Evolutionary conservation across 2,113 vertebrate species (phyloP).

Genomic region (Steatornis caripensis): DNA sequence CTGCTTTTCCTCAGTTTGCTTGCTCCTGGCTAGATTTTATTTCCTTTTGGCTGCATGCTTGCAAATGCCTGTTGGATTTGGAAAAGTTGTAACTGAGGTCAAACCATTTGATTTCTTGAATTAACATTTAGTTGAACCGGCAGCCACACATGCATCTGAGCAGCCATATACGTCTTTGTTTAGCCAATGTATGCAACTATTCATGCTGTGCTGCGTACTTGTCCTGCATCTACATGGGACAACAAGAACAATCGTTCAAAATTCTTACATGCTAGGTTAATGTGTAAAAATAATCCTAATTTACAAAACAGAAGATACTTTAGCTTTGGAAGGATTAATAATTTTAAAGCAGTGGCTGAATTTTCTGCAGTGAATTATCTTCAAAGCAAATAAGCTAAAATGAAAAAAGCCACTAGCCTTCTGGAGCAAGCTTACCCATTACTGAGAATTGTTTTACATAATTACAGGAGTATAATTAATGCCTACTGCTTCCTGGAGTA

Average conservation of each 20-base stretch:
- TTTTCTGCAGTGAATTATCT: neutral
- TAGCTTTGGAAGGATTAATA: neutral
- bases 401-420: neutral
- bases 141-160: neutral
- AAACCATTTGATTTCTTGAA: neutral
- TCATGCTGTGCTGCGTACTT: neutral
- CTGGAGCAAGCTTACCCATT: neutral
- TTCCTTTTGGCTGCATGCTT: too few relatives aligned
- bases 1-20: neutral
- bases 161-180: neutral
- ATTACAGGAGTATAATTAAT: neutral
- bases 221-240: neutral
- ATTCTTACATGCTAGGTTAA: neutral
- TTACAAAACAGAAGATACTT: neutral
- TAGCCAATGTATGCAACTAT: neutral
- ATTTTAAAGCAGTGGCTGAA: neutral
- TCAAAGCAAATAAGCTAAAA: neutral
- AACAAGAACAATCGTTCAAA: too few relatives aligned
- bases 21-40: neutral
- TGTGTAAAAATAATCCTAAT: neutral
- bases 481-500: neutral
- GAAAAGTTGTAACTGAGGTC: neutral
- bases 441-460: neutral
- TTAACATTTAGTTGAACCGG: neutral
- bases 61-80: neutral